These are phyloP conservation scores for Imbricaverruca yamaguchii DNA, from an alignment of 2,888 invertebrate species.

Conservation along the genomic window DNA sequence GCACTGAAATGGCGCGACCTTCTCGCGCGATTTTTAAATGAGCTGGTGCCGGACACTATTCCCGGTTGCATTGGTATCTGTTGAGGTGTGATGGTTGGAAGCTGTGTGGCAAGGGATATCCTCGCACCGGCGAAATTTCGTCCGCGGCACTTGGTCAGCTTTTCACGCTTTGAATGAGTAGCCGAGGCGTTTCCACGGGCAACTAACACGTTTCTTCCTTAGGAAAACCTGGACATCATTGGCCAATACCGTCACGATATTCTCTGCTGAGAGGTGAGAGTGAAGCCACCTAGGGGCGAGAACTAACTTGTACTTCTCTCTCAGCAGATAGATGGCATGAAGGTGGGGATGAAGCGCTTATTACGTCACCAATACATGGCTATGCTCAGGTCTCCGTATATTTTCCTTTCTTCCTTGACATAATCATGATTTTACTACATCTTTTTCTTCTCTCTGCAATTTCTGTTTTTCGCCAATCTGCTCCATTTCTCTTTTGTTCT, in stretches of 20 bases:
- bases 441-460: background rate
- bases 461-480: background rate
- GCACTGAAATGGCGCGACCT: background rate
- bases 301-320: conserved; percentile 14
- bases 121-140: conserved; percentile 4
- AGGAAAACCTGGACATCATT: conserved; percentile 66
- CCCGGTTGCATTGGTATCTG: background rate
- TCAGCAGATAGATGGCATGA: conserved; percentile 20
- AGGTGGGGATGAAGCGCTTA: background rate
- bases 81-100: background rate
- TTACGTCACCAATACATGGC: background rate
- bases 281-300: background rate
- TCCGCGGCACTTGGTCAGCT: background rate
- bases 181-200: conserved; percentile 10
- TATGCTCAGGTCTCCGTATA: too few species aligned
- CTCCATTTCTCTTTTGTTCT: background rate
- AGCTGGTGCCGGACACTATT: background rate
- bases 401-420: too few species aligned
- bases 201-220: conserved; percentile 36
- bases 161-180: conserved; percentile 19
- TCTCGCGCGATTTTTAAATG: background rate
- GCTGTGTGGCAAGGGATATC: background rate
- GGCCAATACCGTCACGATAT: conserved; percentile 49
- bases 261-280: conserved; percentile 21
- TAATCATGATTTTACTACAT: too few species aligned